Conservation (phyloP, 2,888 invertebrate genomes). For the Volucella bombylans region DNA sequence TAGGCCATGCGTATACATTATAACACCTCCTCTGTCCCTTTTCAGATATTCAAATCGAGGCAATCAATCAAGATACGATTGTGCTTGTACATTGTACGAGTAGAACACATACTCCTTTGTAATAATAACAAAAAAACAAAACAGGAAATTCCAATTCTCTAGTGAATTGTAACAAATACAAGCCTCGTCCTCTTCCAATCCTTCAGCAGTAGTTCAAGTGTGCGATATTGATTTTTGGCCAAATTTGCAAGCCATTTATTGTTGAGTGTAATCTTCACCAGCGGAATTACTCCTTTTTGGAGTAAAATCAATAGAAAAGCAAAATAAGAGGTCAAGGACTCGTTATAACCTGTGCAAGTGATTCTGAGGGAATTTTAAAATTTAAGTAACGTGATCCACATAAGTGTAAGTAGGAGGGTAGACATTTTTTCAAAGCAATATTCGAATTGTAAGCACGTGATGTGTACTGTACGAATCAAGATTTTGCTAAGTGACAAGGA, state of each 20-base stretch:
- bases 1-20: slow-evolving; percentile 19
- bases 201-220: neutral
- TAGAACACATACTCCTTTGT: slow-evolving; percentile 11
- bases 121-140: slow-evolving; percentile 5
- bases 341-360: neutral
- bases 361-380: neutral
- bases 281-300: neutral
- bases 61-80: slow-evolving; percentile 59
- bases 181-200: no score
- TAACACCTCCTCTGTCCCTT: neutral
- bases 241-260: slow-evolving; percentile 12
- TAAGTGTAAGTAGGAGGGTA: neutral
- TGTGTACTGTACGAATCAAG: no score
- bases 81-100: neutral
- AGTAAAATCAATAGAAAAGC: slow-evolving; percentile 21
- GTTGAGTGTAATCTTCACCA: neutral
- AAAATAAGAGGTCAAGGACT: slow-evolving; percentile 30
- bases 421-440: no score
- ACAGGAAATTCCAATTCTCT: slow-evolving; percentile 49
- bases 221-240: slow-evolving; percentile 40
- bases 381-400: neutral
- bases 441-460: no score
- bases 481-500: no score
- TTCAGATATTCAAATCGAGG: slow-evolving; percentile 41
- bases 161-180: slow-evolving; percentile 8